Conservation (phyloP, 2,888 invertebrate genomes). For the Strigamia crassipes region DNA sequence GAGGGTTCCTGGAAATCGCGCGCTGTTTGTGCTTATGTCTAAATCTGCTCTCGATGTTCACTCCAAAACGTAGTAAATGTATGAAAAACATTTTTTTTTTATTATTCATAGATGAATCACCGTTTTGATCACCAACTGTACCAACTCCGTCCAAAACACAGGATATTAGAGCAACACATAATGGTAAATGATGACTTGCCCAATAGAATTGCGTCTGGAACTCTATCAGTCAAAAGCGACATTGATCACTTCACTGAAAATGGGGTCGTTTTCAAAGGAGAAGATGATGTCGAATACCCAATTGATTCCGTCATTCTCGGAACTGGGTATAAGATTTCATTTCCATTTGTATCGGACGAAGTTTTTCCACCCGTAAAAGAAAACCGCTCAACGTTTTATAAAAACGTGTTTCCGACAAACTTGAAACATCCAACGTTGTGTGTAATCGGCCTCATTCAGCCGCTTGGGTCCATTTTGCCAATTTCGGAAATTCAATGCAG, state of each 20-base stretch:
- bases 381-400: constrained; percentile 44
- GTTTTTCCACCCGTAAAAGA: constrained; percentile 8
- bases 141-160: constrained; percentile 57
- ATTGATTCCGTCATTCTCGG: constrained; percentile 48
- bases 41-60: too few relatives aligned
- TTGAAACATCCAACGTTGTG: constrained; percentile 44
- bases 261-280: constrained; percentile 54
- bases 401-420: constrained; percentile 46
- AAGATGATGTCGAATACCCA: constrained; percentile 33
- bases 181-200: constrained; percentile 59
- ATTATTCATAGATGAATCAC: constrained; percentile 53
- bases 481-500: constrained; percentile 47
- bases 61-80: too few relatives aligned
- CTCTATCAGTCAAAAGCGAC: constrained; percentile 54
- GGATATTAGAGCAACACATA: constrained; percentile 45
- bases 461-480: constrained; percentile 47
- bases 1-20: too few relatives aligned
- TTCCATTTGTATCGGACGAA: constrained; percentile 45
- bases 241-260: constrained; percentile 53
- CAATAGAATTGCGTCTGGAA: constrained; percentile 57
- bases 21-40: too few relatives aligned
- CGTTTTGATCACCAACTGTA: constrained; percentile 57
- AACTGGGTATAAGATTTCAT: constrained; percentile 48
- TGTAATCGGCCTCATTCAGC: constrained; percentile 49
- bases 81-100: background rate